Conservation (phyloP, 2,888 invertebrate species). For the Callinectes sapidus region DNA sequence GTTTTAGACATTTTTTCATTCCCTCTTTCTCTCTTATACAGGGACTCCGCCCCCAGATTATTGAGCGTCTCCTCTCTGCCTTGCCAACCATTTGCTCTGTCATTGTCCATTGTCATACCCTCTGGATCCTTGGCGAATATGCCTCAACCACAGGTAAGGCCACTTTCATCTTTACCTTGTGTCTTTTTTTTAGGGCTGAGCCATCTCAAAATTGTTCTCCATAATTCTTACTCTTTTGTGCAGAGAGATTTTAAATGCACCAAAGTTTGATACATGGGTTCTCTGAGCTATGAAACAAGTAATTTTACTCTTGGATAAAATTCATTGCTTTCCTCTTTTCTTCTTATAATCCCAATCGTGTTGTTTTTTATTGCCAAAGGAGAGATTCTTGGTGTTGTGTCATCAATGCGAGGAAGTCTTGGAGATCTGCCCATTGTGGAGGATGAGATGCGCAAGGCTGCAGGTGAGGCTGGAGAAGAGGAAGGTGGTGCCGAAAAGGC, state of each 20-base stretch:
- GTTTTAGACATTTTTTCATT: background rate
- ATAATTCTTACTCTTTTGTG: background rate
- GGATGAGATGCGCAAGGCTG: slow-evolving; percentile 82
- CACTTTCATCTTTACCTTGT: background rate
- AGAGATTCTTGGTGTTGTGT: slow-evolving; percentile 80
- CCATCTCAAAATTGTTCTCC: background rate
- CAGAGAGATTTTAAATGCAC: background rate
- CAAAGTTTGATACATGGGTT: no score
- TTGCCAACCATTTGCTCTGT: slow-evolving; percentile 92
- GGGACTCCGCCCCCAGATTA: slow-evolving; percentile 86
- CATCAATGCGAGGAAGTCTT: slow-evolving; percentile 84
- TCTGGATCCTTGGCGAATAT: slow-evolving; percentile 99
- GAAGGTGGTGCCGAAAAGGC: slow-evolving; percentile 73
- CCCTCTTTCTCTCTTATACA: slow-evolving; percentile 74
- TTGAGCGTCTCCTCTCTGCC: slow-evolving; percentile 85
- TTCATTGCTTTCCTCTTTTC: background rate
- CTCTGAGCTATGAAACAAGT: no score
- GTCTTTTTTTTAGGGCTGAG: background rate
- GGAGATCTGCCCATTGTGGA: slow-evolving; percentile 84
- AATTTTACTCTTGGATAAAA: no score
- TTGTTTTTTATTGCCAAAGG: slow-evolving; percentile 9
- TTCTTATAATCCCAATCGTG: background rate
- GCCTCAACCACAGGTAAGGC: slow-evolving; percentile 81
- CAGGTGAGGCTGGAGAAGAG: slow-evolving; percentile 83
- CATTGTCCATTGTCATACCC: slow-evolving; percentile 92